Evolutionary conservation across 2,113 vertebrate genomes (phyloP), one percentile per base, ranked within the genome.

Genomic region (Osmerus eperlanus): DNA sequence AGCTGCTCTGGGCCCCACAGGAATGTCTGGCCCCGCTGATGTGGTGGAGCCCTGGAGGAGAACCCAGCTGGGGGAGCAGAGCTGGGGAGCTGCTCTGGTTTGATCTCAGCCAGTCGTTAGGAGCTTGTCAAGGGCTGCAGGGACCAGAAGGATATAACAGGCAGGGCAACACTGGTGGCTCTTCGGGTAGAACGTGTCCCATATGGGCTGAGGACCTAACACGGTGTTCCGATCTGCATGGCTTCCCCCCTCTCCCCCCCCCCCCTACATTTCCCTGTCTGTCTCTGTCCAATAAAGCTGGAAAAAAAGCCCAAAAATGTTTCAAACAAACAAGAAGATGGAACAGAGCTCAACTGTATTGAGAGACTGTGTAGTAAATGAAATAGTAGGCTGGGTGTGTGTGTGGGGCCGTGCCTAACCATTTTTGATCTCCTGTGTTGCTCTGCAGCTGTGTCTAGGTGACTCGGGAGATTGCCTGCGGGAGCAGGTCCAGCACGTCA

Each of bases 401-500:
- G 47, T 18, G 23, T 68, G 8, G 21, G 8, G 29, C 32, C 55
- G 28, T 54, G 55, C 55, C 72, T 85, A 63, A 82, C 1, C 67
- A 5, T 65, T n/a, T 70, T 3, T 23, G 15, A 18, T 78, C 63
- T 83, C 3, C 41, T 74, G 2, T 82, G 32, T 80, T 60, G 12
- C 54, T 78, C n/a, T 81, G 69, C 67, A 96, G 96, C 79, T 94
- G 89, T 94, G 94, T 87, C 81, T 93, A 72, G 87, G 92, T 72
- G 93, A 93, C 54, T 91, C 93, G 0, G 84, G 89, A 0, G 92
- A 92, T 68, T 89, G 91, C 36, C 80, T 88, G 28, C 79, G 82
- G 70, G 90, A 83, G 16, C 94, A 95, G 51, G 92, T 96, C 94
- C 91, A 88, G 65, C 89, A 89, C 79, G 90, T 93, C 84, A 88